Base-by-base conservation (phyloP, 2,888 invertebrate species). In the Folsomia manolachei region DNA sequence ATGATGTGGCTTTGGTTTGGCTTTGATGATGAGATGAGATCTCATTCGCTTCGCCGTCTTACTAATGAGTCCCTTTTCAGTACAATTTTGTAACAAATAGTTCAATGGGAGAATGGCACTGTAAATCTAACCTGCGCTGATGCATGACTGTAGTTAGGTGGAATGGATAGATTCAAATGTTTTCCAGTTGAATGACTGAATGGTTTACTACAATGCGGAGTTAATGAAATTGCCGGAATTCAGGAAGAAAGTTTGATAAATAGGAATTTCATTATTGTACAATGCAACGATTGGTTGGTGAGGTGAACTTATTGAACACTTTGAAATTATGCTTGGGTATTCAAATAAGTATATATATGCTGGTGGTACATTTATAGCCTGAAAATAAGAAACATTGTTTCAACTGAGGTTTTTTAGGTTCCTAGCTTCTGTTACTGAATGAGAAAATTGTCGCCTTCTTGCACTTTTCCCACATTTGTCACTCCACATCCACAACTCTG, bases 1-100 rank as follows among this genome's bases (percentile, higher is more conserved):
- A 67, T 67, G 67, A 67, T 53, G 67, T 56, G 67, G 56, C 67
- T 66, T 66, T 66, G 66, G 39, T 39, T 39, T 39, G 39, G 39
- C 39, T 56, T 56, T 56, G 56, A 56, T 56, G 56, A 56, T 56
- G 19, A 56, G 19, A 66, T 66, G 52, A 27, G 27, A 66, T 66
- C 52, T 53, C 25, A 18, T 67, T 26, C 21, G 51, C 51, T 66
- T 25, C 66, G 56, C 56, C 56, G 18, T 56, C 56, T 21, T 18
- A 56, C 56, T 56, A 56, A 56, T 56, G 56, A 56, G 56, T 56
- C 56, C n/a, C 56, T 56, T 56, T n/a, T 11, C 18, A 51, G 9
- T 51, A 56, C 21, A 56, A 56, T 56, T 18, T 56, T 39, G 39
- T 39, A 39, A 39, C 39, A 39, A n/a, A n/a, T n/a, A n/a, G n/a